phyloP scores from a whole-genome alignment of 2,113 vertebrate genomes.

The Pelmatolapia mariae region DNA sequence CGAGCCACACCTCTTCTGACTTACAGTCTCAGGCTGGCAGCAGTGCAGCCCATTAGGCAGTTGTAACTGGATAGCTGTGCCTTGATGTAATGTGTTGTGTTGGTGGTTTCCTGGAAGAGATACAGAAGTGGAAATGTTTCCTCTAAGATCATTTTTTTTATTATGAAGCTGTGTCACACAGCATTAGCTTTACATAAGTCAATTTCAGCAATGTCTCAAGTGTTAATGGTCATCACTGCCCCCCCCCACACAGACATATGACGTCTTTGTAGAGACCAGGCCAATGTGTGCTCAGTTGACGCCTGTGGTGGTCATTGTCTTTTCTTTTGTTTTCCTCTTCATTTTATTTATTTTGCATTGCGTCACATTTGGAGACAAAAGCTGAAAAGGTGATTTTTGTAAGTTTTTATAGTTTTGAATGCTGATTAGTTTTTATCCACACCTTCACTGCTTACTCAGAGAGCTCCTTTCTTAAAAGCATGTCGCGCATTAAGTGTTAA shows the following conservation, averaged over 20 bases:
- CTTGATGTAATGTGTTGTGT: not conserved
- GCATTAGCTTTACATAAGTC: not conserved
- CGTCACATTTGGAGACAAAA: slow-evolving; percentile 64
- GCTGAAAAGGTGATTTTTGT: slow-evolving; percentile 71
- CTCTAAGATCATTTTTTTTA: not conserved
- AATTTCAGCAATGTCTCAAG: not conserved
- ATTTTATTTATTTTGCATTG: slow-evolving; percentile 42
- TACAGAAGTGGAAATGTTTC: not conserved
- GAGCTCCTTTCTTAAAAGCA: slow-evolving; percentile 11
- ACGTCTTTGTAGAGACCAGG: not conserved
- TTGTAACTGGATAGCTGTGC: not conserved
- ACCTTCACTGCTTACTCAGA: not conserved
- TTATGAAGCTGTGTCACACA: not conserved
- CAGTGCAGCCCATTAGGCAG: not conserved
- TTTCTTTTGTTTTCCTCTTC: slow-evolving; percentile 38
- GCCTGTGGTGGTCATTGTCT: slow-evolving; percentile 39
- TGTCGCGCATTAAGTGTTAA: slow-evolving; percentile 2
- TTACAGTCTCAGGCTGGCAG: not conserved
- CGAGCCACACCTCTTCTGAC: not conserved
- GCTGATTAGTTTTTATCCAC: slow-evolving; percentile 1
- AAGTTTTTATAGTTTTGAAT: slow-evolving; percentile 25
- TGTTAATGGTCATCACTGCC: not conserved
- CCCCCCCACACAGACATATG: not conserved
- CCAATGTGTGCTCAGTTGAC: not conserved
- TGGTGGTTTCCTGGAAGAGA: not conserved